phyloP scores from a whole-genome alignment of 2,888 invertebrate genomes.

The Megaustenia siamemsis region DNA sequence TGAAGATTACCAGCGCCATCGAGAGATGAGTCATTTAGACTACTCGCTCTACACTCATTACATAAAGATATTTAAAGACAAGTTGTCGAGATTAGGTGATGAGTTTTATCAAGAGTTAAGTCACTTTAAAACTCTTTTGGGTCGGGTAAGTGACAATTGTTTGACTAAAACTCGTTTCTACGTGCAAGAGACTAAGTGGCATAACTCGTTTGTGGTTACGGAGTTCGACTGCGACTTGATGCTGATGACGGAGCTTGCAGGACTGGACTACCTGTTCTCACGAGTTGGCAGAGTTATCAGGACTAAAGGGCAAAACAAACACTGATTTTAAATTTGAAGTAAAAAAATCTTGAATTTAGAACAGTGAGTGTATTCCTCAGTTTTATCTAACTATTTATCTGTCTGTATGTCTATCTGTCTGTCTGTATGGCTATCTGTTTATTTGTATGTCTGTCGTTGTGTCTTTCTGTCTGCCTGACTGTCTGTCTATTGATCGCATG shows the following conservation, averaged over 20 bases:
- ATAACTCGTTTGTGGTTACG: slow-evolving; percentile 34
- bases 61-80: slow-evolving; percentile 19
- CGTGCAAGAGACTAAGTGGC: slow-evolving; percentile 39
- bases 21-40: slow-evolving; percentile 39
- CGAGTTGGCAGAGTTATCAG: slow-evolving; percentile 6
- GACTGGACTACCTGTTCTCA: slow-evolving; percentile 35
- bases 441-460: too few relatives aligned
- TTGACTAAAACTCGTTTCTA: background rate
- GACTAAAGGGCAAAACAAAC: too few relatives aligned
- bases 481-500: too few relatives aligned
- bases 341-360: too few relatives aligned
- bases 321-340: too few relatives aligned
- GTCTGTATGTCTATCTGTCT: too few relatives aligned
- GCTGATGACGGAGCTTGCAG: slow-evolving; percentile 47
- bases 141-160: slow-evolving; percentile 36
- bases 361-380: too few relatives aligned
- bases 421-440: too few relatives aligned
- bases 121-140: slow-evolving; percentile 39
- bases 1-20: slow-evolving; percentile 51
- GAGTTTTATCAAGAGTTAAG: slow-evolving; percentile 50
- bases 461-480: too few relatives aligned
- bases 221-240: slow-evolving; percentile 46
- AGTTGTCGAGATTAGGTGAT: background rate
- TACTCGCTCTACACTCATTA: slow-evolving; percentile 51
- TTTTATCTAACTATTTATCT: too few relatives aligned